phyloP scores from a whole-genome alignment of 2,888 invertebrate species.

The Drosophila birchii region DNA sequence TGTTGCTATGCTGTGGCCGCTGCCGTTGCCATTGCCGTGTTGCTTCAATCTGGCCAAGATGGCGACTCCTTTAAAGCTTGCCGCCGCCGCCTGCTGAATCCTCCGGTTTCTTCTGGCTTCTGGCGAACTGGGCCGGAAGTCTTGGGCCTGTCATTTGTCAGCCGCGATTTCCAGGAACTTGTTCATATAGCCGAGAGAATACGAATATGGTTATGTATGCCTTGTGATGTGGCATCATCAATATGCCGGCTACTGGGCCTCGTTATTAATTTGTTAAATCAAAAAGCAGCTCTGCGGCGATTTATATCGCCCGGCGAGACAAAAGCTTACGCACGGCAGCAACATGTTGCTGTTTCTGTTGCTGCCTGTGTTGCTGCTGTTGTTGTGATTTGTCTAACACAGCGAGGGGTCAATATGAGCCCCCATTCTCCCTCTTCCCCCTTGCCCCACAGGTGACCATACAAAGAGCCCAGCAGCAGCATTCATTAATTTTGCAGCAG shows the following conservation, averaged over 20 bases:
- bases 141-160: slow-evolving; percentile 76
- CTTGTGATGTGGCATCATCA: slow-evolving; percentile 66
- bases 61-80: slow-evolving; percentile 68
- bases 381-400: slow-evolving; percentile 83
- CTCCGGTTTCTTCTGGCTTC: slow-evolving; percentile 42
- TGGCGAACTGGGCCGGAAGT: slow-evolving; percentile 77
- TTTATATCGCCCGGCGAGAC: slow-evolving; percentile 74
- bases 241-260: slow-evolving; percentile 72
- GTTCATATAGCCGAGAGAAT: slow-evolving; percentile 15
- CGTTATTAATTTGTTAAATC: slow-evolving; percentile 83
- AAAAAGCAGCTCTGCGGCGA: slow-evolving; percentile 77
- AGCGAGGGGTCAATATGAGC: slow-evolving; percentile 76
- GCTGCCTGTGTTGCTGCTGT: slow-evolving; percentile 56
- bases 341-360: slow-evolving; percentile 44
- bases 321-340: slow-evolving; percentile 68
- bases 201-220: slow-evolving; percentile 25
- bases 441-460: slow-evolving; percentile 25
- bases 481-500: slow-evolving; percentile 79
- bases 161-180: slow-evolving; percentile 63
- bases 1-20: slow-evolving; percentile 46
- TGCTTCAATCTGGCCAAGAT: slow-evolving; percentile 73
- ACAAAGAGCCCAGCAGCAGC: slow-evolving; percentile 75
- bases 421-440: slow-evolving; percentile 40
- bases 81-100: slow-evolving; percentile 63
- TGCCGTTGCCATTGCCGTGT: slow-evolving; percentile 48